These are phyloP conservation scores for Nomada ferruginata DNA, from an alignment of 2,888 invertebrate genomes.

Conservation along the genomic window DNA sequence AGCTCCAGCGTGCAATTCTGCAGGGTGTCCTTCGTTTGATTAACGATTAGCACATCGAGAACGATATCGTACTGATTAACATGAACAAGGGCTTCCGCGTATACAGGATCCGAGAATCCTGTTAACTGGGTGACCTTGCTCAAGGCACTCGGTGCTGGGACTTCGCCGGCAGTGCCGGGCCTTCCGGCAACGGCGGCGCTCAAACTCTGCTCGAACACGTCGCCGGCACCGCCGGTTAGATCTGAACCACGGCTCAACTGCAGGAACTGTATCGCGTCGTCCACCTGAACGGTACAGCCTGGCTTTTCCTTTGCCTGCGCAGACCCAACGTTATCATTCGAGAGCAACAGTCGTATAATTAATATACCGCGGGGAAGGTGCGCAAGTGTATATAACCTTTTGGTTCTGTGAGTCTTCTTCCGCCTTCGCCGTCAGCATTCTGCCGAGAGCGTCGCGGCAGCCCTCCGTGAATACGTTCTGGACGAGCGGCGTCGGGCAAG, in stretches of 20 bases:
- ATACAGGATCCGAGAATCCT: conserved; percentile 99
- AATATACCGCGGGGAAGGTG: too few species aligned
- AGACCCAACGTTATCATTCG: conserved; percentile 40
- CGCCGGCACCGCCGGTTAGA: conserved; percentile 87
- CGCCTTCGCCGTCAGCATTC: conserved; percentile 93
- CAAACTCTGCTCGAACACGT: conserved; percentile 97
- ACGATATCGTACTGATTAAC: conserved; percentile 99
- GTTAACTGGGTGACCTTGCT: conserved; percentile 97
- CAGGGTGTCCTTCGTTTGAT: conserved; percentile 98
- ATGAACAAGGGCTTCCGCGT: conserved; percentile 99
- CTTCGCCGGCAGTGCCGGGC: conserved; percentile 83
- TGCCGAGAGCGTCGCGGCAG: conserved; percentile 91
- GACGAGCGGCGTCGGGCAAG: conserved; percentile 88
- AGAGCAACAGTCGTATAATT: background rate
- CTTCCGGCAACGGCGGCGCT: conserved; percentile 93
- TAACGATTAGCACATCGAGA: conserved; percentile 98
- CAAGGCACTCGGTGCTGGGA: conserved; percentile 87
- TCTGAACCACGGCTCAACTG: conserved; percentile 90
- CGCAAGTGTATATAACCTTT: conserved; percentile 78
- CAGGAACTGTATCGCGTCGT: conserved; percentile 93
- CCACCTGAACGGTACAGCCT: conserved; percentile 90
- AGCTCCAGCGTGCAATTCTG: conserved; percentile 99
- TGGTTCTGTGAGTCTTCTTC: conserved; percentile 88
- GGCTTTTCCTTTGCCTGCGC: conserved; percentile 89
- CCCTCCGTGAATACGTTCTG: conserved; percentile 89